phyloP scores from a whole-genome alignment of 1,140 invertebrate genomes.

The Macrosteles quadrilineatus region DNA sequence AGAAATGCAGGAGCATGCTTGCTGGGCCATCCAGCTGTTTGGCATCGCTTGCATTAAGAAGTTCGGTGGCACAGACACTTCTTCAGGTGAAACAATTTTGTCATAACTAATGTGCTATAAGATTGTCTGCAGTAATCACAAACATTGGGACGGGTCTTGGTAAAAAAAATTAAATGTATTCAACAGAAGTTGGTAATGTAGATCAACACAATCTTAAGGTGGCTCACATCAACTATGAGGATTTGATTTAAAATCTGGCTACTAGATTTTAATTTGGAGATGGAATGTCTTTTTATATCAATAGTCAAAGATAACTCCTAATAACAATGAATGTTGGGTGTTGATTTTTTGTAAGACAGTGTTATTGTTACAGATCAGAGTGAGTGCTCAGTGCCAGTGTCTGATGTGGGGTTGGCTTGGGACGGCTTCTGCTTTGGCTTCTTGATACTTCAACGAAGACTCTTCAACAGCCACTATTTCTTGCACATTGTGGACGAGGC shows the following conservation, averaged over 20 bases:
- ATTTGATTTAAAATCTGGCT: too few relatives aligned
- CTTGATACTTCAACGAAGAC: constrained; percentile 83
- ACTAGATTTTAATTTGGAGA: too few relatives aligned
- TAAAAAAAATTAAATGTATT: too few relatives aligned
- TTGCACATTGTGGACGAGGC: constrained; percentile 93
- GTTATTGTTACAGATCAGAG: constrained; percentile 33
- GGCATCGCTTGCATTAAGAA: constrained; percentile 85
- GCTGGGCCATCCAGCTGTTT: constrained; percentile 89
- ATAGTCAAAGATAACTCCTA: too few relatives aligned
- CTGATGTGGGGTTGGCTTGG: constrained; percentile 87
- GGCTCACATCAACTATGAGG: too few relatives aligned
- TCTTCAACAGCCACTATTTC: constrained; percentile 96
- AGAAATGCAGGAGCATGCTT: constrained; percentile 63
- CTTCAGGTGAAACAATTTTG: not conserved
- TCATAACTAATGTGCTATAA: constrained; percentile 7
- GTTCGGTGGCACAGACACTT: constrained; percentile 51
- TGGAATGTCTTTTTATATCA: too few relatives aligned
- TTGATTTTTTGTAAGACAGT: not conserved
- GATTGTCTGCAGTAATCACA: too few relatives aligned
- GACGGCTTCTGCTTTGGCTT: constrained; percentile 95
- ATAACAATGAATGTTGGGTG: too few relatives aligned
- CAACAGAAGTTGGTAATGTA: too few relatives aligned
- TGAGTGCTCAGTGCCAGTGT: constrained; percentile 69
- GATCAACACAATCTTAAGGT: too few relatives aligned
- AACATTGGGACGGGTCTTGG: too few relatives aligned